phyloP scores from a whole-genome alignment of 2,113 vertebrate species.

The Oxyura jamaicensis region DNA sequence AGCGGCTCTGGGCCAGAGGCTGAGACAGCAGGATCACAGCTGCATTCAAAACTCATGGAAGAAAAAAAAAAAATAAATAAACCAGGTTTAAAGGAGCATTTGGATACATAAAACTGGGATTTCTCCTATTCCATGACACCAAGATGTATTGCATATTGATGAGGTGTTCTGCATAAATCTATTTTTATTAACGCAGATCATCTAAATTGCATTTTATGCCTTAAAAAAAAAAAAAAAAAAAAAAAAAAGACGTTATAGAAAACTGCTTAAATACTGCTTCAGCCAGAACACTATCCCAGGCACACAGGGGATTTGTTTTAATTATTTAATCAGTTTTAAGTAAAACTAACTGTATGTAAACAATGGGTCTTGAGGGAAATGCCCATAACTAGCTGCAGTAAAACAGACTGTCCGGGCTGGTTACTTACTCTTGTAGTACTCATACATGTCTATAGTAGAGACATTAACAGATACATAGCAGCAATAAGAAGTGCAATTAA shows the following conservation, averaged over 20 bases:
- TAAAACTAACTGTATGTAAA: constrained; percentile 61
- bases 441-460: not conserved
- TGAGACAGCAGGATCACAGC: not conserved
- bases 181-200: constrained; percentile 40
- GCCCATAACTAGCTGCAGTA: not conserved
- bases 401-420: not conserved
- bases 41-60: not conserved
- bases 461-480: not conserved
- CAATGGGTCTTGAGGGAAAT: constrained; percentile 40
- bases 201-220: constrained; percentile 12
- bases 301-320: constrained; percentile 55
- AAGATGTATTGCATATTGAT: not conserved
- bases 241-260: not conserved
- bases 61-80: not conserved
- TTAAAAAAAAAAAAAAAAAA: not conserved
- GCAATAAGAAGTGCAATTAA: not conserved
- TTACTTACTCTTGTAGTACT: not conserved
- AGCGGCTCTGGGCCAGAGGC: not conserved
- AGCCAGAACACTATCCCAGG: not conserved
- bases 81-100: not conserved
- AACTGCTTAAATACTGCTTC: not conserved
- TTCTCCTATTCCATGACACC: not conserved
- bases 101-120: not conserved
- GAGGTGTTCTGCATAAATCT: constrained; percentile 12
- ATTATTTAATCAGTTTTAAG: constrained; percentile 69